These are phyloP conservation scores for Pachyseris speciosa DNA, from an alignment of 64 coral and sea anemone species.

Conservation along the genomic window DNA sequence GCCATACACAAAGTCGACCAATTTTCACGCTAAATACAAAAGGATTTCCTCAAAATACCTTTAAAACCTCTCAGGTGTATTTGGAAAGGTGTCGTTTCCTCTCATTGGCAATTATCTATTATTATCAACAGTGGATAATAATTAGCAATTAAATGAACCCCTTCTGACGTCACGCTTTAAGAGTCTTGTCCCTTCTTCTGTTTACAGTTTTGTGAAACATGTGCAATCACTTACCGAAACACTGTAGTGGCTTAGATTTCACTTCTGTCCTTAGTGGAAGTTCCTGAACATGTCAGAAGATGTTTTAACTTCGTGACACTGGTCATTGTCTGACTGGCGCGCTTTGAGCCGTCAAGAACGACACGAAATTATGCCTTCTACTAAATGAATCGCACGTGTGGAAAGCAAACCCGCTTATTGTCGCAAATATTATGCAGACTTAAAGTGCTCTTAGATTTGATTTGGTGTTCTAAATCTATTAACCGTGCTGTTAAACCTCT, in stretches of 20 bases:
- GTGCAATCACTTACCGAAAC: slow-evolving; percentile 79
- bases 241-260: slow-evolving; percentile 72
- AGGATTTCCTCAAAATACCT: background rate
- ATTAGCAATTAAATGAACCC: slow-evolving; percentile 88
- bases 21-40: background rate
- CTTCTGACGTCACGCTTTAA: slow-evolving; percentile 79
- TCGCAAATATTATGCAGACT: slow-evolving; percentile 51
- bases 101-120: slow-evolving; percentile 28
- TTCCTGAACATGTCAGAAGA: slow-evolving; percentile 56
- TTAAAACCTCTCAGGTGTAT: slow-evolving; percentile 1
- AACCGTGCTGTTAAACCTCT: slow-evolving; percentile 80
- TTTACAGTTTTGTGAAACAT: slow-evolving; percentile 81
- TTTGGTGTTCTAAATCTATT: slow-evolving; percentile 62
- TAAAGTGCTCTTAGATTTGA: slow-evolving; percentile 29
- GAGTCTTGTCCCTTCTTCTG: slow-evolving; percentile 41
- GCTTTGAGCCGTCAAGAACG: background rate
- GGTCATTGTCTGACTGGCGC: background rate
- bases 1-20: too few relatives aligned
- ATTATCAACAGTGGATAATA: slow-evolving; percentile 62
- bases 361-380: slow-evolving; percentile 23
- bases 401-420: slow-evolving; percentile 35
- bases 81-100: background rate
- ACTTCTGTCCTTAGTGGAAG: slow-evolving; percentile 42
- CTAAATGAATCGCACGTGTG: slow-evolving; percentile 79
- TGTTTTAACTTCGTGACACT: slow-evolving; percentile 57